These are phyloP conservation scores for Bibio marci DNA, from an alignment of 2,888 invertebrate genomes.

Conservation along the genomic window DNA sequence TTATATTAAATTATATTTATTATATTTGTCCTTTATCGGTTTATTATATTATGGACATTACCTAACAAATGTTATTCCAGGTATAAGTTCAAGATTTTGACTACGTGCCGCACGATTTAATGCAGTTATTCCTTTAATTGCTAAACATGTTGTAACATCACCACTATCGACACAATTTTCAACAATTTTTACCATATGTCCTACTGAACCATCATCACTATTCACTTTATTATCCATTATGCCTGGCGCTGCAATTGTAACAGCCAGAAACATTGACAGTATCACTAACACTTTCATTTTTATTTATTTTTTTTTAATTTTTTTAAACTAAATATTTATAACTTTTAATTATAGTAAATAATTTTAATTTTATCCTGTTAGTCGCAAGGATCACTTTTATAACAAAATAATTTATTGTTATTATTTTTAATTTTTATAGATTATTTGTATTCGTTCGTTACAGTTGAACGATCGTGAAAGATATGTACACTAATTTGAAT, in stretches of 20 bases:
- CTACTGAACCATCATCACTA: conserved; percentile 16
- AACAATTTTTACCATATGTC: conserved; percentile 25
- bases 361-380: too few species aligned
- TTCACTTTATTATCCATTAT: conserved; percentile 12
- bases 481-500: conserved; percentile 15
- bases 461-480: conserved; percentile 24
- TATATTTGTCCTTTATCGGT: too few species aligned
- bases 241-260: conserved; percentile 22
- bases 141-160: conserved; percentile 36
- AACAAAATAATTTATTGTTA: too few species aligned
- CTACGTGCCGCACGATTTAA: conserved; percentile 37
- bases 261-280: conserved; percentile 19
- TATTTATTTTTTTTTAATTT: conserved; percentile 20
- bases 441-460: conserved; percentile 13
- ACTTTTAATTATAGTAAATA: too few species aligned
- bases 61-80: conserved; percentile 40
- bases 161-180: conserved; percentile 29
- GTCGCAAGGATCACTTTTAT: too few species aligned
- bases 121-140: conserved; percentile 37
- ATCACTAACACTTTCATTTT: conserved; percentile 30
- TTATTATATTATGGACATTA: conserved; percentile 13
- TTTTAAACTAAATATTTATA: too few species aligned
- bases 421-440: conserved; percentile 21
- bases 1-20: too few species aligned
- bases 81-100: conserved; percentile 35